These are phyloP conservation scores for Diadophis punctatus DNA, from an alignment of 2,113 vertebrate species.

Conservation along the genomic window DNA sequence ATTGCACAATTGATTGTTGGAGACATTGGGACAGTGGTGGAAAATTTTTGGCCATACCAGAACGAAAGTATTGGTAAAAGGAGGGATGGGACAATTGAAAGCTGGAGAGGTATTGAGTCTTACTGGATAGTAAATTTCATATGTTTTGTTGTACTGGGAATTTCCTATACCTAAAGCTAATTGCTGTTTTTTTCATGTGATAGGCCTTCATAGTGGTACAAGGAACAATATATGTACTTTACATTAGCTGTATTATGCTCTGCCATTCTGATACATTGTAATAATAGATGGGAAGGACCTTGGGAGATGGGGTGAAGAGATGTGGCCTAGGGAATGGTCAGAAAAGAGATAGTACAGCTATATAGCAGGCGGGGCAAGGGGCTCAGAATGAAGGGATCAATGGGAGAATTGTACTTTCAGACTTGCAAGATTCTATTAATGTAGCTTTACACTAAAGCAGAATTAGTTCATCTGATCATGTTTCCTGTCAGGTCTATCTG, in stretches of 20 bases:
- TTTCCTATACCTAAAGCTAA: background rate
- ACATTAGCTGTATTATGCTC: background rate
- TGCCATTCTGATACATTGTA: background rate
- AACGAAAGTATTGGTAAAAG: background rate
- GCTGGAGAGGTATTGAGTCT: background rate
- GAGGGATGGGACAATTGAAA: background rate
- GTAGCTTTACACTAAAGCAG: too few species aligned
- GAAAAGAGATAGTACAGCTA: too few species aligned
- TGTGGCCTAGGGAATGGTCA: too few species aligned
- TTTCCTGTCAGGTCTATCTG: too few species aligned
- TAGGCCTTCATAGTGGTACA: background rate
- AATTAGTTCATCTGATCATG: too few species aligned
- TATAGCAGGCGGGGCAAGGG: too few species aligned
- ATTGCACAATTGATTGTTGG: background rate
- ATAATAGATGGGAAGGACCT: too few species aligned
- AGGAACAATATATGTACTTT: background rate
- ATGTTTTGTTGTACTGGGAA: background rate
- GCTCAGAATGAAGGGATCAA: too few species aligned
- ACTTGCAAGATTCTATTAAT: too few species aligned
- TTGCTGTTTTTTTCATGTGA: background rate
- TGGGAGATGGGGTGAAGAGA: too few species aligned
- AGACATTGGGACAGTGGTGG: background rate
- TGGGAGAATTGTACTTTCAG: too few species aligned
- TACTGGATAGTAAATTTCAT: background rate
- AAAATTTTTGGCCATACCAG: background rate